Evolutionary conservation across 2,797 vertebrate species (phyloP).

Genomic region (Xyrichtys novacula): DNA sequence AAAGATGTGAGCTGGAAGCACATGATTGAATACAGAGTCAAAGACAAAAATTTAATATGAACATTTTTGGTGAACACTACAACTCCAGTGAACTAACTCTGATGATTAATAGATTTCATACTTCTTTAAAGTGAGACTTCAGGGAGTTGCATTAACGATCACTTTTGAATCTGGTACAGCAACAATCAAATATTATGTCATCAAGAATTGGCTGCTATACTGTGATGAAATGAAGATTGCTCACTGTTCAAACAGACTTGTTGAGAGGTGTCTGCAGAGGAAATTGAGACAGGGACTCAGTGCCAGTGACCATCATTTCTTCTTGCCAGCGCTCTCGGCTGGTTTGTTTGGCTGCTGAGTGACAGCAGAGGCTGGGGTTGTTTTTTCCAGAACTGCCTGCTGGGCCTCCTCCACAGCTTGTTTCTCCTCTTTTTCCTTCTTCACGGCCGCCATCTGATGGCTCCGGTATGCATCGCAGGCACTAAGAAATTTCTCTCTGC

Average conservation of each 20-base stretch:
- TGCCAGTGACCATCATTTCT: conserved; percentile 74
- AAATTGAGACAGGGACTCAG: conserved; percentile 18
- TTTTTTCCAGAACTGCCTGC: conserved; percentile 72
- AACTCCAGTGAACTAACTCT: neutral
- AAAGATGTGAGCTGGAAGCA: neutral
- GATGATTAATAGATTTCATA: neutral
- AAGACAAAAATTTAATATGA: neutral
- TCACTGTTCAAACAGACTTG: conserved; percentile 38
- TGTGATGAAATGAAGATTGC: conserved; percentile 30
- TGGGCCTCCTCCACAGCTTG: conserved; percentile 68
- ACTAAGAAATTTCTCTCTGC: conserved; percentile 68
- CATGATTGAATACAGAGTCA: neutral
- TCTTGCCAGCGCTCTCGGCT: conserved; percentile 80
- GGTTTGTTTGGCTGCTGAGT: conserved; percentile 42
- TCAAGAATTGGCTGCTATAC: neutral
- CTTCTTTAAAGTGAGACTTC: neutral
- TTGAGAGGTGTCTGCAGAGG: conserved; percentile 40
- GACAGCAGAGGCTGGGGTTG: conserved; percentile 18
- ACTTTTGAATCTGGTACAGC: neutral
- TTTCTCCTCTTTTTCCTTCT: conserved; percentile 73
- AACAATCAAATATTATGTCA: conserved; percentile 20
- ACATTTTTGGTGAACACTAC: neutral
- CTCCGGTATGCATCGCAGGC: conserved; percentile 81
- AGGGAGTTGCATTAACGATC: neutral
- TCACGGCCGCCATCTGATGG: conserved; percentile 74